Evolutionary conservation across 1,140 invertebrate genomes (phyloP), one percentile per base, ranked within the genome.

Genomic region (Cydia fagiglandana): DNA sequence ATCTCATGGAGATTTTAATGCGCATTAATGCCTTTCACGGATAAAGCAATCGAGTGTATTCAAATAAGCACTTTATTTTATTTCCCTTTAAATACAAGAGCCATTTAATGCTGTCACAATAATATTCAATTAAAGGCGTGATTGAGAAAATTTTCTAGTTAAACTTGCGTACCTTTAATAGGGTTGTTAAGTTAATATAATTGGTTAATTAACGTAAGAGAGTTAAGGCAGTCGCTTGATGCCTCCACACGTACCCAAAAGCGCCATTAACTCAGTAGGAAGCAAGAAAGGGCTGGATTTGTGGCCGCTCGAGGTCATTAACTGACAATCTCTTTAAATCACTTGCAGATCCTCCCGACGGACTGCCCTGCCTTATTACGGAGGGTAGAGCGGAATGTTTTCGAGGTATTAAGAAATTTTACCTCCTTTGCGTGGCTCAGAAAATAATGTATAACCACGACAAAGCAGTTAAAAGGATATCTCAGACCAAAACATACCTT

Each of bases 321-420:
- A 89, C 90, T 89, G 90, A 90, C 89, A 92, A 92, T 90, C 88
- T 91, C 89, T 91, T 92, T 91, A 91, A 91, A 91, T 92, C 89
- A 88, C 91, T 92, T 89, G 90, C 85, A 79, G 87, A 91, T 86
- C 86, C 83, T 84, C 85, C 88, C 84, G 76, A 78, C 77, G 82
- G 82, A 85, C 83, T 81, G 76, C 76, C 77, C 84, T 78, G 85
- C 75, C 86, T 91, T 87, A 91, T 90, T 89, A 87, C 84, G 73
- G 75, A 86, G 88, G 90, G 89, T 88, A 84, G 82, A 77, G 64
- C 50, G 76, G 68, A 81, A 84, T 77, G 80, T 79, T 81, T 78
- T 53, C 47, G 73, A 78, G 80, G 78, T 88, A 91, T 90, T 90
- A 89, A 88, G 88, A 86, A 85, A 90, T 91, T 89, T 86, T 77